Evolutionary conservation across 2,888 invertebrate genomes (phyloP).

Genomic region (Euzetes globulus): DNA sequence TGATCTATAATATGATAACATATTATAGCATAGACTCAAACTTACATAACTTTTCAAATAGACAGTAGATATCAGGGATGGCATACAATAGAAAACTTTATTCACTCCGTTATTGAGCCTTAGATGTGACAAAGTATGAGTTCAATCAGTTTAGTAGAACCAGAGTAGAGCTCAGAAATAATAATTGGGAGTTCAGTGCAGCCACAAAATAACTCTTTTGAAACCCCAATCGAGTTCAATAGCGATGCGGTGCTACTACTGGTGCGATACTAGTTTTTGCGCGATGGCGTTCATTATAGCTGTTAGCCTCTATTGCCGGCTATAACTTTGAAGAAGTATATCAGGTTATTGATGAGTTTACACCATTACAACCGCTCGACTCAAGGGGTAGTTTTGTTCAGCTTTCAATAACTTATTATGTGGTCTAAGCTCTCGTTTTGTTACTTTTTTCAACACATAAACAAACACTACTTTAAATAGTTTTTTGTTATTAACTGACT

Average conservation of each 20-base stretch:
- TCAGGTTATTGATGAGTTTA: slow-evolving; percentile 25
- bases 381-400: slow-evolving; percentile 26
- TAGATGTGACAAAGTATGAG: slow-evolving; percentile 17
- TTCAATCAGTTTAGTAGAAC: slow-evolving; percentile 1
- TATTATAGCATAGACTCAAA: not conserved
- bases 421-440: slow-evolving; percentile 11
- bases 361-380: slow-evolving; percentile 12
- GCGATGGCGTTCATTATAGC: slow-evolving; percentile 19
- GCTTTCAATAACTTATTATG: slow-evolving; percentile 27
- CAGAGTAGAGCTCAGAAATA: not conserved
- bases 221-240: slow-evolving; percentile 16
- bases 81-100: not conserved
- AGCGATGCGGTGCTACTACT: slow-evolving; percentile 2
- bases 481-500: not conserved
- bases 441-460: slow-evolving; percentile 13
- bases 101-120: not conserved
- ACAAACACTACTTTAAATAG: slow-evolving; percentile 13
- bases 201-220: slow-evolving; percentile 29
- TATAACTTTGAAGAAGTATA: slow-evolving; percentile 24
- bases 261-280: slow-evolving; percentile 28
- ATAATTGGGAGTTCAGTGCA: not conserved
- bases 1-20: slow-evolving; percentile 26
- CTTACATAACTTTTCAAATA: not conserved
- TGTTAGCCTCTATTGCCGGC: slow-evolving; percentile 7
- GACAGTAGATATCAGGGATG: too few species aligned